Base-by-base conservation (phyloP, 2,797 vertebrate genomes). In the Eulemur coronatus region DNA sequence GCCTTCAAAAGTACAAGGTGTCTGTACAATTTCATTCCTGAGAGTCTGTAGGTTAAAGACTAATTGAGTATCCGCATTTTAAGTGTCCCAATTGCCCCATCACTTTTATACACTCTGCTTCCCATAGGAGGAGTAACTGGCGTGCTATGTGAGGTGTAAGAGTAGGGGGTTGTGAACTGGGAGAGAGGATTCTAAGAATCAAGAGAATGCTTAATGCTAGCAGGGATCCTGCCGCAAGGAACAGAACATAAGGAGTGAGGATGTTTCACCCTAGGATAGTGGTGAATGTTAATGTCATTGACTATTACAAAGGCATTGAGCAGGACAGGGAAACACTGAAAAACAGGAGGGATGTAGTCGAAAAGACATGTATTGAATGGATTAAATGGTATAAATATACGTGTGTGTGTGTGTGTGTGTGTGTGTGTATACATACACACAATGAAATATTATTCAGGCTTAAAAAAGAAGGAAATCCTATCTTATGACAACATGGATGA, bases 11-110 rank as follows among this genome's bases (percentile, higher is more conserved):
- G 26, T 5, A 14, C 52, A 43, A 28, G 7, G 15, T 33, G 30
- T 17, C 52, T 85, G 35, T 5, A 20, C 10, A 14, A 12, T n/a
- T 57, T 35, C 35, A 48, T 50, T 35, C 8, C 15, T 63, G 1
- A 46, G 61, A 11, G 5, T 15, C 5, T 2, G 12, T 76, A 11
- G 9, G 46, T 38, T 22, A 78, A 26, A 46, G 12, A 14, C 4
- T 3, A 43, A 41, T 41, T 6, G 41, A 26, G 24, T 18, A 13
- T 20, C 35, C 20, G 26, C 12, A 22, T 2, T 59, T 24, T 15
- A 3, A 24, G 43, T 46, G 14, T 4, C 5, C 20, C 43, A 4
- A 7, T 5, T 69, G 59, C 22, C 0, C 22, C 5, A 33, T 22
- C 17, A 84, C 33, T 33, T 65, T 65, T 14, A 13, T n/a, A 5